Percentiles rank a stretch among this genome's conserved stretches.
Conservation (phyloP, 2,113 vertebrate species). For the Lagenorhynchus albirostris region DNA sequence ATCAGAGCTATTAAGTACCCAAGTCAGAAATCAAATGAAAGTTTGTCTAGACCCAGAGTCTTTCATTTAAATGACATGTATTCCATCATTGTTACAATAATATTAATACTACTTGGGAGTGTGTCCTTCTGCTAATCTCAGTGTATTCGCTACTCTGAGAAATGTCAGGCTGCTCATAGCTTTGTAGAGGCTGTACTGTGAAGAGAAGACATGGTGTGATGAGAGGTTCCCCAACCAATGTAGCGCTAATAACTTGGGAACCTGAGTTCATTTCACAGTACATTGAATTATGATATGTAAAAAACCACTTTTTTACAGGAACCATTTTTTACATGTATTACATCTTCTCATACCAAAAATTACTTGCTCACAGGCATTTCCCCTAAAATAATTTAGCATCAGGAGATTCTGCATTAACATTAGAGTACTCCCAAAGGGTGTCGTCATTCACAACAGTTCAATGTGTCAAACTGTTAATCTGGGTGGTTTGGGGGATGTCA, state of each 20-base stretch:
- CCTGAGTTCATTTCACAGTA: neutral
- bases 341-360: neutral
- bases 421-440: neutral
- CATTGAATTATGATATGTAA: neutral
- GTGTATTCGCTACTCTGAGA: neutral
- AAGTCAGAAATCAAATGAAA: neutral
- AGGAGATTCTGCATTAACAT: neutral
- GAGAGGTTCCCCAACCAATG: fast-evolving
- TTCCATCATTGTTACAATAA: neutral
- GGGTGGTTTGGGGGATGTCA: neutral
- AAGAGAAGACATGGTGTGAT: neutral
- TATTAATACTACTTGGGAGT: neutral
- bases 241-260: no score
- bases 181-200: neutral
- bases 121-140: neutral
- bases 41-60: neutral
- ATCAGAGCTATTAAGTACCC: neutral
- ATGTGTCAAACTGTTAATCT: neutral
- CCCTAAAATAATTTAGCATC: neutral
- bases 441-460: neutral
- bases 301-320: neutral
- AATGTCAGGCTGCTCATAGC: neutral
- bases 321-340: neutral
- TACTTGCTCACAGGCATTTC: neutral
- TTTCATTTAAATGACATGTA: neutral